Base-by-base conservation (phyloP, 2,113 vertebrate genomes). In the Cryptomyrus ogoouensis region DNA sequence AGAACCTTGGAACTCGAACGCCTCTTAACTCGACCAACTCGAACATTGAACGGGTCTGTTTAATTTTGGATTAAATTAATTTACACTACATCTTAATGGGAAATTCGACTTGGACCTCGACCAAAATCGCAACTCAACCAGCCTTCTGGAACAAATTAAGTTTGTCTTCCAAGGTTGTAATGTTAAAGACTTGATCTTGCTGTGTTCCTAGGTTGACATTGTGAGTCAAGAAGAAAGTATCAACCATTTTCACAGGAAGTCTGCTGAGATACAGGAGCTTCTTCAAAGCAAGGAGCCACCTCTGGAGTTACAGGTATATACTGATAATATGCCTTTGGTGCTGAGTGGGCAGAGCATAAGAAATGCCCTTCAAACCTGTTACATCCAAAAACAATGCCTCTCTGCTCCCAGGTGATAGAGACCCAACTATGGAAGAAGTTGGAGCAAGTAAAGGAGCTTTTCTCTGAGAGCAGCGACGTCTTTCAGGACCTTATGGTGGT, bases 231-330 rank as follows among this genome's bases (percentile, higher is more conserved):
- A 98, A 91, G 94, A 97, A 88, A 96, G 97, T 89, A 89, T 97
- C 2, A 94, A 96, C 80, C 96, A 96, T 90, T 98, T 99, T 92
- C 96, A 96, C 90, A 96, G 83, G 93, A 98, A 97, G 0, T 94
- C 96, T 50, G 90, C 91, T 15, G 97, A 98, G 93, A 98, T 99
- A 93, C 96, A 99, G 89, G 92, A 96, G 91, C 96, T 99, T 91
- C 95, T 99, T 90, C 96, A 97, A 89, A 96, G 95, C 93, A 95
- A 93, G 91, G 98, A 99, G 90, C 91, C 97, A 83, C 97, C 97
- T 0, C 92, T 98, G 90, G 98, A 99, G 91, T 94, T 99, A 0
- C 98, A 99, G 97, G 98, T 99, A 92, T 89, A 35, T 21, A 86
- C 46, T 5, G 17, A 17, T 7, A 42, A 4, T 70, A 19, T 62